Conservation (phyloP, 2,888 invertebrate species). For the Elegia similella region DNA sequence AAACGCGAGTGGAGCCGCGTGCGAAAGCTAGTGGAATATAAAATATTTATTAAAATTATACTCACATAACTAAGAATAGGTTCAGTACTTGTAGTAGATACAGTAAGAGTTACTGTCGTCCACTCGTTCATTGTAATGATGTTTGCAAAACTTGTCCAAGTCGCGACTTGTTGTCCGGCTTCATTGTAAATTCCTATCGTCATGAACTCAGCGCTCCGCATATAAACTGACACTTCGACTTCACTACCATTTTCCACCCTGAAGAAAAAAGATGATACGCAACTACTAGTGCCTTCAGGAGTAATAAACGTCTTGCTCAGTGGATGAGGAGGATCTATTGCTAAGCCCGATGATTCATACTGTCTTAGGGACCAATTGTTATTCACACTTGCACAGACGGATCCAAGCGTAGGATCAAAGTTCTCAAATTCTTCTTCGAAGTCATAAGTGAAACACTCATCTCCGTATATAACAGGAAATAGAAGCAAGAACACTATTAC, state of each 20-base stretch:
- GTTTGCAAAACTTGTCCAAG: neutral
- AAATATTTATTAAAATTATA: neutral
- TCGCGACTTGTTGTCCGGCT: neutral
- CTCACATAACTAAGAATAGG: conserved; percentile 3
- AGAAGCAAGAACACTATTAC: neutral
- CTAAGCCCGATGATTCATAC: neutral
- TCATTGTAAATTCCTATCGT: neutral
- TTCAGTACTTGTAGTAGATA: neutral
- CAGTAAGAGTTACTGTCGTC: neutral
- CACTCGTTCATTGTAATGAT: neutral
- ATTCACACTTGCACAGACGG: neutral
- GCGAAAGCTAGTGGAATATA: too few relatives aligned
- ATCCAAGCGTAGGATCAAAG: neutral
- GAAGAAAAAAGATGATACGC: conserved; percentile 1
- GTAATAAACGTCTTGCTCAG: neutral
- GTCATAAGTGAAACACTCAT: neutral
- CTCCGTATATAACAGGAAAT: neutral
- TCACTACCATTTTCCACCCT: neutral
- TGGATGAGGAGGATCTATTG: neutral
- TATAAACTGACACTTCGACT: neutral
- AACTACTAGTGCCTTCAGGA: neutral
- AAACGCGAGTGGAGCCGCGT: too few relatives aligned
- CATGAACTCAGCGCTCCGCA: neutral
- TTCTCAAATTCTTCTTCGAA: neutral
- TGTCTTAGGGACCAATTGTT: neutral